phyloP scores from a whole-genome alignment of 2,888 invertebrate genomes.

The Masnerella sp. region DNA sequence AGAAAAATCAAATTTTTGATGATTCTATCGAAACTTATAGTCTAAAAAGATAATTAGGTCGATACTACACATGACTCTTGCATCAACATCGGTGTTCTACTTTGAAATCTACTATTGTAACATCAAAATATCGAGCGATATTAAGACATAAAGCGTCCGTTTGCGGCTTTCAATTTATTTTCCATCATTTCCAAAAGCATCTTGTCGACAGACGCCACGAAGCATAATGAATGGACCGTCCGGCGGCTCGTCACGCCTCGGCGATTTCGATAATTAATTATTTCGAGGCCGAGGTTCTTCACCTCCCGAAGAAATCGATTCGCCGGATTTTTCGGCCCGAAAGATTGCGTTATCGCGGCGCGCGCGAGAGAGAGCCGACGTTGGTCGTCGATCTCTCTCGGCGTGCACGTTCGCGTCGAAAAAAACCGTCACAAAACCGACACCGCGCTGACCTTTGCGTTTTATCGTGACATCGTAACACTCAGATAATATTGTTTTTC shows the following conservation, averaged over 20 bases:
- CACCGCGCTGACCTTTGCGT: conserved; percentile 31
- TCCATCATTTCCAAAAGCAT: conserved; percentile 43
- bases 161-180: conserved; percentile 35
- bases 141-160: too few relatives aligned
- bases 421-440: conserved; percentile 18
- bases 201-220: conserved; percentile 50
- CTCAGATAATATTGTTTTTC: conserved; percentile 48
- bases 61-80: too few relatives aligned
- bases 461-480: conserved; percentile 44
- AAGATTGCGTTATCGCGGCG: conserved; percentile 45
- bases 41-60: too few relatives aligned
- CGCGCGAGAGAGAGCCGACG: background rate
- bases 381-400: background rate
- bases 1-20: too few relatives aligned
- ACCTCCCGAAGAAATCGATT: conserved; percentile 46
- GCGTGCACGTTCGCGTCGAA: conserved; percentile 11
- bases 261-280: conserved; percentile 67
- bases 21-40: too few relatives aligned
- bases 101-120: too few relatives aligned
- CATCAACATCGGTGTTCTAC: too few relatives aligned
- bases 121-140: too few relatives aligned
- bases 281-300: conserved; percentile 59
- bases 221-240: conserved; percentile 44
- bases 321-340: conserved; percentile 31
- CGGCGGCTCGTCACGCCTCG: conserved; percentile 47